A percentile compares a stretch with the other conserved stretches of the same genome.
Evolutionary conservation across 2,888 invertebrate genomes (phyloP).

Genomic region (Furcula furcula): DNA sequence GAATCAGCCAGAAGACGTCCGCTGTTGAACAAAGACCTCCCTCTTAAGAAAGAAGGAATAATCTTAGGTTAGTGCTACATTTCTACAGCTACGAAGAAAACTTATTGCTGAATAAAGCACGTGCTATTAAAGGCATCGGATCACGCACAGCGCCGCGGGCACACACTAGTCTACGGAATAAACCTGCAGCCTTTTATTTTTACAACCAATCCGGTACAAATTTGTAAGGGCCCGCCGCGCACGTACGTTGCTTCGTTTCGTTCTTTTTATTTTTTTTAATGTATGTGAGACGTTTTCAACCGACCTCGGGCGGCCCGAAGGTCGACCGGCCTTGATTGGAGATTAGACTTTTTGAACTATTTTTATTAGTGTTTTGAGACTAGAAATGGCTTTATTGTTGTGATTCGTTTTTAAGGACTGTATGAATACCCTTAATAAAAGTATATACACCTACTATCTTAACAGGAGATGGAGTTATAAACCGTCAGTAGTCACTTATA

Average conservation of each 20-base stretch:
- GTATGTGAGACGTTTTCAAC: slow-evolving; percentile 45
- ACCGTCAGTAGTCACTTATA: no score
- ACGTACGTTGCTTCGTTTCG: slow-evolving; percentile 41
- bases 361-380: slow-evolving; percentile 6
- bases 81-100: no score
- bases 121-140: not conserved
- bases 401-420: no score
- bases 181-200: slow-evolving; percentile 41
- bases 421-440: no score
- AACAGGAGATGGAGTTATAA: no score
- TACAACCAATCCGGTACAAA: slow-evolving; percentile 51
- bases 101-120: no score
- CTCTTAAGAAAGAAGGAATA: no score
- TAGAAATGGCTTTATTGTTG: slow-evolving; percentile 30
- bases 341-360: slow-evolving; percentile 20
- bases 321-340: slow-evolving; percentile 35
- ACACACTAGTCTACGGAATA: slow-evolving; percentile 2
- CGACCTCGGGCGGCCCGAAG: slow-evolving; percentile 48
- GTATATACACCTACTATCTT: no score
- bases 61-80: no score
- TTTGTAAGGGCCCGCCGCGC: slow-evolving; percentile 55
- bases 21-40: no score
- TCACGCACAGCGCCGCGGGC: not conserved
- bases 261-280: slow-evolving; percentile 33
- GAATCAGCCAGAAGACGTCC: no score